Conservation (phyloP, 2,797 vertebrate genomes). For the Danio kyathit region DNA sequence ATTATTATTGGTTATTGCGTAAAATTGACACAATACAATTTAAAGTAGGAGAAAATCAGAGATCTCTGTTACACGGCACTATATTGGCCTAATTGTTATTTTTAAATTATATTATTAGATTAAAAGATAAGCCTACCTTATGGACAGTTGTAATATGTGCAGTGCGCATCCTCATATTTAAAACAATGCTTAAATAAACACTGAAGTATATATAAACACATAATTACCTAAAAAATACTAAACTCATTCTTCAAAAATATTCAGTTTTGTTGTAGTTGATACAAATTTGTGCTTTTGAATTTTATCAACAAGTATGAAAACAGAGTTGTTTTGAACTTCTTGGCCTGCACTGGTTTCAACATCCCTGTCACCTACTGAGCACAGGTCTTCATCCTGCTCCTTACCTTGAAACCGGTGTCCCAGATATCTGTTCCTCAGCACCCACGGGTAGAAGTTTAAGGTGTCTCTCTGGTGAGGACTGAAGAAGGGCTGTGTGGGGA, state of each 20-base stretch:
- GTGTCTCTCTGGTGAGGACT: conserved; percentile 79
- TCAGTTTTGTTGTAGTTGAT: background rate
- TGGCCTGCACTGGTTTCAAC: background rate
- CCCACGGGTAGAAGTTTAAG: conserved; percentile 85
- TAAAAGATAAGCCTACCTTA: too few species aligned
- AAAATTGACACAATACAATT: too few species aligned
- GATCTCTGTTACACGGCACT: too few species aligned
- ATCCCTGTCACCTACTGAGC: background rate
- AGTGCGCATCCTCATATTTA: too few species aligned
- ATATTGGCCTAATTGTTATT: too few species aligned
- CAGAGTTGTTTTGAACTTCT: background rate
- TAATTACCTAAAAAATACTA: background rate
- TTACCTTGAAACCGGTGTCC: conserved; percentile 81
- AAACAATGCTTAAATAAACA: background rate
- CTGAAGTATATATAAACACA: background rate
- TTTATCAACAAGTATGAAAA: too few species aligned
- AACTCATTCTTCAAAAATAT: background rate
- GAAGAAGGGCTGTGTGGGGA: conserved; percentile 81
- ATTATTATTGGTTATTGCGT: background rate
- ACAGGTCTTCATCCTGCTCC: background rate
- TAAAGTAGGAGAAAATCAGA: too few species aligned
- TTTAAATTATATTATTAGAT: too few species aligned
- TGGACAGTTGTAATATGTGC: too few species aligned
- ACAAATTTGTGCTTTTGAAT: too few species aligned
- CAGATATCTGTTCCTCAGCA: conserved; percentile 81